Evolutionary conservation across 2,888 invertebrate species (phyloP).

Genomic region (Torymus auratus): DNA sequence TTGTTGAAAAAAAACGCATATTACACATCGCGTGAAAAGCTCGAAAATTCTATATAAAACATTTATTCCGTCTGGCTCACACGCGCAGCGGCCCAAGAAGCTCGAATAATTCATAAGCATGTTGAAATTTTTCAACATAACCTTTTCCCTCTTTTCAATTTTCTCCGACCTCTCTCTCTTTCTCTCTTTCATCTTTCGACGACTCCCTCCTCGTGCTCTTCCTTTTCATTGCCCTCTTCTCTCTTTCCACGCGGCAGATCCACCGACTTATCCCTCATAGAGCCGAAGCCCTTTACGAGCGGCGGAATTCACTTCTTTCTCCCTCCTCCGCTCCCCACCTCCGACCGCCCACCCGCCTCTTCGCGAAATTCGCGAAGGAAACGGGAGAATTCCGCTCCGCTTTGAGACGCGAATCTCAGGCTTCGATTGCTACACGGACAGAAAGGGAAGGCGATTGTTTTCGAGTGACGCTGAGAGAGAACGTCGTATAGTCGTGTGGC

Average conservation of each 20-base stretch:
- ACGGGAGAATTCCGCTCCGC: slow-evolving; percentile 63
- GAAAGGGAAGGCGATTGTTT: slow-evolving; percentile 65
- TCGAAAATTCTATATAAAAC: slow-evolving; percentile 43
- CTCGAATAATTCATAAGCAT: slow-evolving; percentile 46
- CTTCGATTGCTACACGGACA: slow-evolving; percentile 64
- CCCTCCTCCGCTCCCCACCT: not conserved
- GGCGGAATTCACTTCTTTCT: slow-evolving; percentile 65
- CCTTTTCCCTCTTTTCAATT: slow-evolving; percentile 46
- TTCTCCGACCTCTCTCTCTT: slow-evolving; percentile 38
- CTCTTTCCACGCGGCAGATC: slow-evolving; percentile 61
- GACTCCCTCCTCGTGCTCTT: slow-evolving; percentile 40
- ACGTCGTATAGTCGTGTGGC: slow-evolving; percentile 14
- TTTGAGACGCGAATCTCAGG: slow-evolving; percentile 61
- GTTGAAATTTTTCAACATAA: slow-evolving; percentile 47
- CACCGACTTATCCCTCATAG: slow-evolving; percentile 61
- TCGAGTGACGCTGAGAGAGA: slow-evolving; percentile 50
- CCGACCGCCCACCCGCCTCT: not conserved
- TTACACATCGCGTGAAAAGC: not conserved
- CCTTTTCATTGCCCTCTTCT: slow-evolving; percentile 34
- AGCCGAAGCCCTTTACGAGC: slow-evolving; percentile 64
- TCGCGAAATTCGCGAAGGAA: slow-evolving; percentile 64
- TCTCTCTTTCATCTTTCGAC: slow-evolving; percentile 55
- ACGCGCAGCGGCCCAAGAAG: not conserved
- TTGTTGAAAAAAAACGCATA: too few relatives aligned
- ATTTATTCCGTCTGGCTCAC: slow-evolving; percentile 22